These are phyloP conservation scores for Saturnia japonica DNA, from an alignment of 2,888 invertebrate genomes.

Conservation along the genomic window DNA sequence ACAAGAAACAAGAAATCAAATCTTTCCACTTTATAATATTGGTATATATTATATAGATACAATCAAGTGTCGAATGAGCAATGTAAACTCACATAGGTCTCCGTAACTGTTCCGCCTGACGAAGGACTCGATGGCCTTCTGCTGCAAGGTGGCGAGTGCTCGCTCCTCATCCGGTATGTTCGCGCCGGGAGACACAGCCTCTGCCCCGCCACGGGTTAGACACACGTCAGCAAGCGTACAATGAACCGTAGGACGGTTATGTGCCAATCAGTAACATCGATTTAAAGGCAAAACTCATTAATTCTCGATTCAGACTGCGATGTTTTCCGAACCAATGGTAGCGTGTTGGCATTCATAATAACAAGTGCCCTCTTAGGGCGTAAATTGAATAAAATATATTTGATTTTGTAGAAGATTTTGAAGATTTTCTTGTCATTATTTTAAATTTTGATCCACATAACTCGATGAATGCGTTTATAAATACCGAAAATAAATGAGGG, in stretches of 20 bases:
- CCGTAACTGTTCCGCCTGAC: conserved; percentile 88
- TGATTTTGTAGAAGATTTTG: too few species aligned
- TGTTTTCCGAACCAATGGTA: too few species aligned
- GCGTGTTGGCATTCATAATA: too few species aligned
- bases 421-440: not conserved
- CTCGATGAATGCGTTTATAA: too few species aligned
- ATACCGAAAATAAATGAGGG: too few species aligned
- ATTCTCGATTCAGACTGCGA: not conserved
- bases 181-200: conserved; percentile 60
- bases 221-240: conserved; percentile 14
- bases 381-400: too few species aligned
- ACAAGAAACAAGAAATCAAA: too few species aligned
- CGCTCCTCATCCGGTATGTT: conserved; percentile 82
- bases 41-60: not conserved
- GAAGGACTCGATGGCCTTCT: conserved; percentile 85
- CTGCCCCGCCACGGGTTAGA: conserved; percentile 37
- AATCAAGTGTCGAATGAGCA: not conserved
- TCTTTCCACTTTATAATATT: too few species aligned
- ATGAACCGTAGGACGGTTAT: conserved; percentile 24
- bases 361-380: too few species aligned
- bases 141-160: conserved; percentile 71
- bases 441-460: not conserved
- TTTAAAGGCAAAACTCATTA: not conserved
- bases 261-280: conserved; percentile 22
- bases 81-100: conserved; percentile 84